These are phyloP conservation scores for Sinelater perroti DNA, from an alignment of 2,888 invertebrate genomes.

Conservation along the genomic window DNA sequence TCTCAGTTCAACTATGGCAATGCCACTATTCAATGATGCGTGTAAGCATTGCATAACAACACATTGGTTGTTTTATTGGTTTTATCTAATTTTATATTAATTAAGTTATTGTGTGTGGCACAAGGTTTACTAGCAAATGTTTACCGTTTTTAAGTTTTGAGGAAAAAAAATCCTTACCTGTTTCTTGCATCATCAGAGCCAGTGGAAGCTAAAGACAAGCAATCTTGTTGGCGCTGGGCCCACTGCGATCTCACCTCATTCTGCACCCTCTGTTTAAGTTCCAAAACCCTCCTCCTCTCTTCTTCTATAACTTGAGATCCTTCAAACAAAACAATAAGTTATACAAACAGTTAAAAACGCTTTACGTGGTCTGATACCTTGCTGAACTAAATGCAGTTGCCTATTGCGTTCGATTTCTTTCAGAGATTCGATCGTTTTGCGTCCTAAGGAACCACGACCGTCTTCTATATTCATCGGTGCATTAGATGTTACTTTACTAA, in stretches of 20 bases:
- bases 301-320: slow-evolving; percentile 92
- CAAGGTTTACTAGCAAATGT: no score
- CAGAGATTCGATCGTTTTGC: slow-evolving; percentile 84
- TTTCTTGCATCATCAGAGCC: slow-evolving; percentile 53
- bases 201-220: slow-evolving; percentile 65
- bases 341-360: neutral
- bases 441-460: slow-evolving; percentile 74
- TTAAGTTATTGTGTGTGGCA: no score
- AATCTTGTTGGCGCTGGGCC: slow-evolving; percentile 74
- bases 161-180: slow-evolving; percentile 49
- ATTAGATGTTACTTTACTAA: slow-evolving; percentile 86
- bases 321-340: slow-evolving; percentile 60
- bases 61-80: no score
- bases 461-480: slow-evolving; percentile 79
- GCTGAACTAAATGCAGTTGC: slow-evolving; percentile 85
- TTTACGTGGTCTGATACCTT: no score
- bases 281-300: slow-evolving; percentile 86
- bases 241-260: slow-evolving; percentile 90
- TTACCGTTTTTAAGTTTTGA: no score
- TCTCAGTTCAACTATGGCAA: no score
- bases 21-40: no score
- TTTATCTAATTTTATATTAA: no score
- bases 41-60: no score
- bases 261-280: slow-evolving; percentile 85
- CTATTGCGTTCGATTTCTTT: slow-evolving; percentile 90